Conservation (phyloP, 1,140 invertebrate species). For the Parapsyche elsis region DNA sequence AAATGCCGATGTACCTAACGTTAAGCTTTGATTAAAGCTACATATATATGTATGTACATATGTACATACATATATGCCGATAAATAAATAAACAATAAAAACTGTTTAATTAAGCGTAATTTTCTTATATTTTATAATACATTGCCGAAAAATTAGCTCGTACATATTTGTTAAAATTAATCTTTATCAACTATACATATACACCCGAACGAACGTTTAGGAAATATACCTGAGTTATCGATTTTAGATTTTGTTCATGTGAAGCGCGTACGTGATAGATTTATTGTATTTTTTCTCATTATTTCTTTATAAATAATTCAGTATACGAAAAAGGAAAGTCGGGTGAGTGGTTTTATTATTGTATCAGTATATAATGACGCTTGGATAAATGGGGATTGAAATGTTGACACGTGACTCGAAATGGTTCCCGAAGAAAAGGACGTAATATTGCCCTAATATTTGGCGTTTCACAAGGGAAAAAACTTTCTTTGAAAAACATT, state of each 20-base stretch:
- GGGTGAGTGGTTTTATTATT: constrained; percentile 7
- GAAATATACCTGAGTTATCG: neutral
- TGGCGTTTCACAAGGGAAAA: too few species aligned
- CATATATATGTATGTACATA: neutral
- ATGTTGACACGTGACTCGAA: neutral
- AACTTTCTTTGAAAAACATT: too few species aligned
- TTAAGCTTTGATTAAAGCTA: too few species aligned
- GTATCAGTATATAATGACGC: neutral
- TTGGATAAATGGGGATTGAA: neutral
- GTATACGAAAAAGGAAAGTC: neutral
- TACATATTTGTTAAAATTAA: neutral
- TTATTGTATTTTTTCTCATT: constrained; percentile 5
- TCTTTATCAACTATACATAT: too few species aligned
- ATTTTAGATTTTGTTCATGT: constrained; percentile 12
- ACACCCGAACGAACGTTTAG: neutral
- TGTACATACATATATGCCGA: neutral
- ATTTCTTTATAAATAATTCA: neutral
- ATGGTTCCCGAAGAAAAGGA: neutral
- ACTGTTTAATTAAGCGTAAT: too few species aligned
- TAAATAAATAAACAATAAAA: neutral
- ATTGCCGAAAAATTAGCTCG: too few species aligned
- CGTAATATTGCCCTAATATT: too few species aligned
- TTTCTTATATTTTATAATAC: too few species aligned
- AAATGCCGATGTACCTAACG: too few species aligned
- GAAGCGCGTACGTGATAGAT: too few species aligned